Evolutionary conservation across 2,113 vertebrate species (phyloP).

Genomic region (Petrocephalus microphthalmus): DNA sequence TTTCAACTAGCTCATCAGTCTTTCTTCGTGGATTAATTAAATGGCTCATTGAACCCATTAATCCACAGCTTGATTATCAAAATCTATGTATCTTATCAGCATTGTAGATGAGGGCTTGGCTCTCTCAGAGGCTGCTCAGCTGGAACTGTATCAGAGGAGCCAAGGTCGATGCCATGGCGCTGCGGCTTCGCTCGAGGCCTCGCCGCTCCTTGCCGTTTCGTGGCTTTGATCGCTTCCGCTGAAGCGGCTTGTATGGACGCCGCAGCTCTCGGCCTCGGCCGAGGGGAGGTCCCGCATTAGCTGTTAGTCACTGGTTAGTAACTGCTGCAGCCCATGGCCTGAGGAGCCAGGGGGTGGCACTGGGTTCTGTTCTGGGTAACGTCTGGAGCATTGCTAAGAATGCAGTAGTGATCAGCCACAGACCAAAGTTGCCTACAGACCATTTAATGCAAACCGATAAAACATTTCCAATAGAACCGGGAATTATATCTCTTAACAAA

Average conservation of each 20-base stretch:
- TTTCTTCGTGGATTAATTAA: constrained; percentile 12
- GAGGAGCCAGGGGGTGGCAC: neutral
- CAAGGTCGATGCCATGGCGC: neutral
- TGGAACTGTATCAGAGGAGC: neutral
- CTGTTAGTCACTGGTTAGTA: neutral
- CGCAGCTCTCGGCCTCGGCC: neutral
- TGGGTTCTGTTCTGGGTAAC: neutral
- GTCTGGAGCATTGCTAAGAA: neutral
- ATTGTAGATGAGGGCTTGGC: constrained; percentile 13
- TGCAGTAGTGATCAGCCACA: neutral
- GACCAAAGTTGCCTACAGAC: neutral
- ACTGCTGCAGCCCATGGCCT: neutral
- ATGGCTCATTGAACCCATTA: constrained; percentile 20
- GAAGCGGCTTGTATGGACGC: neutral
- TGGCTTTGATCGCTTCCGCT: neutral
- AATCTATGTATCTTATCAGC: constrained; percentile 20
- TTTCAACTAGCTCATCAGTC: constrained; percentile 17
- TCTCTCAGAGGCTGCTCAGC: neutral
- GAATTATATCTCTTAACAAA: neutral
- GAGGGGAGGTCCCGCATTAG: neutral
- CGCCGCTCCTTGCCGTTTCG: neutral
- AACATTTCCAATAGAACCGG: neutral
- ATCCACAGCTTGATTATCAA: constrained; percentile 21
- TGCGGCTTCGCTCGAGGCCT: neutral
- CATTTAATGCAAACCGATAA: neutral